These are phyloP conservation scores for Sceloporus undulatus DNA, from an alignment of 2,113 vertebrate species.

Conservation along the genomic window DNA sequence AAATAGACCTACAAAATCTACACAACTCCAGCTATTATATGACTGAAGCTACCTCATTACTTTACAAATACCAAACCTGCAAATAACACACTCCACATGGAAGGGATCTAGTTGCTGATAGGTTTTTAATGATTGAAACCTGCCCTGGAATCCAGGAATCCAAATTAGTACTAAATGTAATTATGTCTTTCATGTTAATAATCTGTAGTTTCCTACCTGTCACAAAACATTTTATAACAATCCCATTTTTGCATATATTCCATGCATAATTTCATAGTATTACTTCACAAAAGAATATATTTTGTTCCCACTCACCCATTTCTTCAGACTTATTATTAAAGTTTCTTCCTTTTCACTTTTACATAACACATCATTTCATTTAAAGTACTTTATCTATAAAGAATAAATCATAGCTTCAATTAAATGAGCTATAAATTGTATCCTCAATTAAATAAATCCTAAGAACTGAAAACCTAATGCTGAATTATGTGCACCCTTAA, in stretches of 20 bases:
- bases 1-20: too few species aligned
- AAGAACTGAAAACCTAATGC: neutral
- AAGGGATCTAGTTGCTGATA: neutral
- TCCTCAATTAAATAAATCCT: neutral
- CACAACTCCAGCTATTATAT: neutral
- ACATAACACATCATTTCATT: constrained; percentile 8
- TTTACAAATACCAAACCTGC: neutral
- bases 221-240: constrained; percentile 25
- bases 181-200: neutral
- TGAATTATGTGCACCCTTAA: neutral
- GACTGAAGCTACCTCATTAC: neutral
- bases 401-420: neutral
- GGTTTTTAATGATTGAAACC: constrained; percentile 15
- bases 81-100: neutral
- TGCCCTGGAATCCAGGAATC: constrained; percentile 2
- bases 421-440: constrained; percentile 20
- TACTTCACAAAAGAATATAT: neutral
- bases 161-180: constrained; percentile 23
- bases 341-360: constrained; percentile 28
- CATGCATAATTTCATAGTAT: neutral
- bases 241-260: neutral
- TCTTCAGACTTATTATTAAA: constrained; percentile 33
- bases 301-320: constrained; percentile 10
- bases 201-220: neutral
- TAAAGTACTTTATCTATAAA: neutral